Percentiles rank a stretch among this genome's conserved stretches.
Evolutionary conservation across 2,888 invertebrate genomes (phyloP).

Genomic region (Leptinotarsa haldemani): DNA sequence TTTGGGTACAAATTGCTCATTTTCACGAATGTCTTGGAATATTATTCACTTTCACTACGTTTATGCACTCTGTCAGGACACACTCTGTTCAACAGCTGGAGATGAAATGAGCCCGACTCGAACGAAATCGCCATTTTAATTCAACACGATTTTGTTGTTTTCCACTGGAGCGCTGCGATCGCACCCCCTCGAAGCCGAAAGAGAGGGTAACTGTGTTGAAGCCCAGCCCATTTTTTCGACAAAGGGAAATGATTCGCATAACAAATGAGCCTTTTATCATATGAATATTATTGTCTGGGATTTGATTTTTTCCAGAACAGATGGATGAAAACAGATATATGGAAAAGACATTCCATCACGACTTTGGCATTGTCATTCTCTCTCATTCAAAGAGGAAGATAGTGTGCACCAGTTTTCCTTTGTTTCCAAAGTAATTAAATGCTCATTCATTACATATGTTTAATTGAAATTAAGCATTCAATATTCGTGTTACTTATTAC

Average conservation of each 20-base stretch:
- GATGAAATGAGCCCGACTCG: slow-evolving; percentile 61
- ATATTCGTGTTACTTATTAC: neutral
- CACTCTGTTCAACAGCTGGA: slow-evolving; percentile 53
- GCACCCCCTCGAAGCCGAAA: slow-evolving; percentile 29
- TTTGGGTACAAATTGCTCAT: slow-evolving; percentile 59
- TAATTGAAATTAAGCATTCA: too few species aligned
- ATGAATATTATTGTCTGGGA: neutral
- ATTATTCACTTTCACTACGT: slow-evolving; percentile 47
- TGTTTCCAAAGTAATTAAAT: slow-evolving; percentile 1
- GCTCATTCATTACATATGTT: neutral
- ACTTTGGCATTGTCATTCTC: too few species aligned
- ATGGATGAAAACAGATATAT: too few species aligned
- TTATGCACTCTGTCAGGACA: slow-evolving; percentile 57
- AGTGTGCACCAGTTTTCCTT: neutral
- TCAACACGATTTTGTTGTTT: slow-evolving; percentile 49
- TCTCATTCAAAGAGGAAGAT: neutral
- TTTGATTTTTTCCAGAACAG: neutral
- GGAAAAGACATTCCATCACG: too few species aligned
- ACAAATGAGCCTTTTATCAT: neutral
- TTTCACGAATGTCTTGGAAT: slow-evolving; percentile 47
- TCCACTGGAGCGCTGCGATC: slow-evolving; percentile 51
- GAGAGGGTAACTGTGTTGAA: slow-evolving; percentile 19
- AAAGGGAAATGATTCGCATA: neutral
- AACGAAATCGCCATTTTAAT: slow-evolving; percentile 65
- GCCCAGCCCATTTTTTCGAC: slow-evolving; percentile 16